Base-by-base conservation (phyloP, 2,797 vertebrate species). In the Acestrorhynchus altus region DNA sequence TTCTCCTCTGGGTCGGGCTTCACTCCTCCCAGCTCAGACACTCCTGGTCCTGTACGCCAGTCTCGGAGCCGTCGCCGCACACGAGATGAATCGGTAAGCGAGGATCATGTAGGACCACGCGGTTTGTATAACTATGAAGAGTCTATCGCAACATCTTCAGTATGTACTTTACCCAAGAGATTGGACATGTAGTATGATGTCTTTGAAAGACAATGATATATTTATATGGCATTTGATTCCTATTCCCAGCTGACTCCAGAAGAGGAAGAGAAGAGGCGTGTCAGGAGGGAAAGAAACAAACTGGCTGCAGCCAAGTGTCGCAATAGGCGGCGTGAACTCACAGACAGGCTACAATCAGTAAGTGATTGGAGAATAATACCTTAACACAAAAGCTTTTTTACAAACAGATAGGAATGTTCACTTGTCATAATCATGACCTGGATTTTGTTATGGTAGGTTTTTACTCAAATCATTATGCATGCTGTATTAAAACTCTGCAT, bases 221-320 rank as follows among this genome's bases (percentile, higher is more conserved):
- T 57, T 31, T 60, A 68, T n/a, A 44, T 10, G 22, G 20, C 9
- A 16, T 70, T 31, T 67, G 15, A 20, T 64, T 39, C 35, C 4
- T 69, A 16, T 40, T 40, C 22, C 4, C 83, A 99, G 97, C 89
- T 99, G 46, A 96, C 96, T 0, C 96, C 97, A 0, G 97, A 99
- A 82, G 97, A 99, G 82, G 97, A 97, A 78, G 97, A 98, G 85
- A 98, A 97, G 84, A 91, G 97, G 0, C 92, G 96, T 0, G 95
- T 98, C 56, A 93, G 97, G 0, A 83, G 97, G 18, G 97, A 98
- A 83, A 89, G 97, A 76, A 98, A 99, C 90, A 99, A 99, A 73
- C 71, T 96, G 86, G 97, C 97, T 0, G 97, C 97, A 0, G 97
- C 97, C 59, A 98, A 98, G 83, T 99, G 97, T 68, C 93, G 97